Base-by-base conservation (phyloP, 2,797 vertebrate genomes). In the Pseudocheirus occidentalis region DNA sequence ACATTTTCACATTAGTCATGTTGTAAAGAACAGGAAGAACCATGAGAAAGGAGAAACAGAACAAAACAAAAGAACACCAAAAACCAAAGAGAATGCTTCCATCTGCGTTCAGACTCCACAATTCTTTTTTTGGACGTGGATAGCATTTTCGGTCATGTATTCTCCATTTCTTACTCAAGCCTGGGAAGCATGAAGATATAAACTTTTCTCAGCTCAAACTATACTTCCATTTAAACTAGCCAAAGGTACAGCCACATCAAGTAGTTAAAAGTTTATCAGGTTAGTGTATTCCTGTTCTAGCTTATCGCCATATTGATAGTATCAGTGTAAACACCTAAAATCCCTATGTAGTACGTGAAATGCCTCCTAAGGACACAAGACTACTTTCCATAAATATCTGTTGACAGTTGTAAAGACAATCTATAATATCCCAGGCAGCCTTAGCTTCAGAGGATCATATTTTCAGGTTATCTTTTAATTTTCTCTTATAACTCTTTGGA, bases 401-500 rank as follows among this genome's bases (percentile, higher is more conserved):
- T 81, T 91, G 92, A 29, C 90, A 97, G 73, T 94, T 95, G 94
- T 46, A 92, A 95, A 95, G 21, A 50, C 1, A 46, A 46, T 46
- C 73, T 46, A 4, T 46, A 50, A 24, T 46, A 50, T 46, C 10
- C 21, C 40, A 55, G 90, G 29, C 14, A 90, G 53, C 40, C 24
- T 34, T 14, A 90, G 4, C 16, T 55, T 55, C 28, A 90, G 92
- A 73, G 59, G 94, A 92, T 53, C 40, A 91, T 34, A 94, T 94
- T 93, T 95, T 95, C 94, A 93, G 31, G 55, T 96, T 95, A 53
- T 94, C 66, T 96, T 54, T 93, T 90, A 90, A 89, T 92, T 94
- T 95, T 95, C 89, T 53, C 73, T 94, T 73, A 89, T 90, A 94
- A 95, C 13, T 66, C 56, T 96, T 90, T 91, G 96, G 92, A 97